These are phyloP conservation scores for Andinoacara biseriatus DNA, from an alignment of 2,113 vertebrate genomes.

Conservation along the genomic window DNA sequence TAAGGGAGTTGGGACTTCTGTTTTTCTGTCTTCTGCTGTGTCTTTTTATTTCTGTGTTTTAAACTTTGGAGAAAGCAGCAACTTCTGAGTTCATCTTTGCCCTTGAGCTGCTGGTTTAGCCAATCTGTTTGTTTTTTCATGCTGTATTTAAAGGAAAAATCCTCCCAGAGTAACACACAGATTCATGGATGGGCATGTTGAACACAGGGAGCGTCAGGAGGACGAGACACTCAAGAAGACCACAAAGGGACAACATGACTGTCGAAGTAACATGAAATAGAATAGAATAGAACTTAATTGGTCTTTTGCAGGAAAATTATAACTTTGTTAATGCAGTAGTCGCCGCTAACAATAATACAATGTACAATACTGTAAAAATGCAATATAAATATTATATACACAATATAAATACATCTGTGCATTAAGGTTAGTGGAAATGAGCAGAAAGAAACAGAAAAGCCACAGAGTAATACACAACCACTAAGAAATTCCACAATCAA, in stretches of 20 bases:
- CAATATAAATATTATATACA: too few relatives aligned
- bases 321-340: too few relatives aligned
- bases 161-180: background rate
- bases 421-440: too few relatives aligned
- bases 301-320: too few relatives aligned
- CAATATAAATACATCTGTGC: too few relatives aligned
- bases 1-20: constrained; percentile 30
- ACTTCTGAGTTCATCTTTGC: background rate
- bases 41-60: background rate
- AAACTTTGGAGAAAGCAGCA: background rate
- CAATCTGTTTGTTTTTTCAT: background rate
- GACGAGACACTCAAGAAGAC: background rate
- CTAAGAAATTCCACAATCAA: background rate
- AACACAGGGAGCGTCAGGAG: too few relatives aligned
- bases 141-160: constrained; percentile 29
- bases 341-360: too few relatives aligned
- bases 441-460: background rate
- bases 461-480: background rate
- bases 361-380: too few relatives aligned
- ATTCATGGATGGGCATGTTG: background rate
- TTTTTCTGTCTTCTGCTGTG: background rate
- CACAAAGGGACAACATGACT: background rate
- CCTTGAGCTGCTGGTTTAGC: constrained; percentile 3
- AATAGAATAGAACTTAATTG: too few relatives aligned
- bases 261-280: background rate